Evolutionary conservation across 2,888 invertebrate species (phyloP), one percentile per base, ranked within the genome.

Genomic region (Nemotelus nigrinus): DNA sequence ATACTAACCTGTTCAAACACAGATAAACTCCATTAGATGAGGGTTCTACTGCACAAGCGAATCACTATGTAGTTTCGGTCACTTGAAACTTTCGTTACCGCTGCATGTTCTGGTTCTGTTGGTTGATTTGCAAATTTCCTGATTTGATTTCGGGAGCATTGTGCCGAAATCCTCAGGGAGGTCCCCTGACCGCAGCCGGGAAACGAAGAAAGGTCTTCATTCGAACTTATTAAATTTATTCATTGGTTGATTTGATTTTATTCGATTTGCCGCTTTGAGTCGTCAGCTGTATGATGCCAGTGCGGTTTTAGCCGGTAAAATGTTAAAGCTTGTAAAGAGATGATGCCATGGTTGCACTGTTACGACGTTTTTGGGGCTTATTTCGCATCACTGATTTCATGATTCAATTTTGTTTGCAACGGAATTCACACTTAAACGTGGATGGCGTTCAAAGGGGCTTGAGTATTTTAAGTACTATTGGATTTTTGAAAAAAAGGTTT

Each of bases 181-280:
- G 60, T 8, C 58, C 2, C 4, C 47, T 2, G 71, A 10, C 3
- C 68, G 65, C 6, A 57, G 57, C 57, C 43, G 53, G 41, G 25
- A 55, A 45, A 57, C 41, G 43, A 6, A 45, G 75, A 41, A 48
- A 25, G 45, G 3, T 63, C n/a, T 50, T n/a, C 57, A 53, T 55
- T 74, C 50, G 68, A 63, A 77, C 77, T 80, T 80, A 78, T 78
- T 78, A 77, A 80, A 80, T 80, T 80, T 78, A 80, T 80, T 80
- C 79, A 80, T 78, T 77, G 79, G 77, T 80, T 80, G 79, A 80
- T 80, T 80, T 78, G 78, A 80, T 80, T 80, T 80, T 71, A 80
- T 80, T 80, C 75, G 78, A 78, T 80, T 80, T 80, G 48, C 65
- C 77, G 76, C 72, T 64, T 79, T 77, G 74, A 77, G 63, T 57